A percentile compares a stretch with the other conserved stretches of the same genome.
Conservation (phyloP, 2,113 vertebrate genomes). For the Poecile atricapillus region DNA sequence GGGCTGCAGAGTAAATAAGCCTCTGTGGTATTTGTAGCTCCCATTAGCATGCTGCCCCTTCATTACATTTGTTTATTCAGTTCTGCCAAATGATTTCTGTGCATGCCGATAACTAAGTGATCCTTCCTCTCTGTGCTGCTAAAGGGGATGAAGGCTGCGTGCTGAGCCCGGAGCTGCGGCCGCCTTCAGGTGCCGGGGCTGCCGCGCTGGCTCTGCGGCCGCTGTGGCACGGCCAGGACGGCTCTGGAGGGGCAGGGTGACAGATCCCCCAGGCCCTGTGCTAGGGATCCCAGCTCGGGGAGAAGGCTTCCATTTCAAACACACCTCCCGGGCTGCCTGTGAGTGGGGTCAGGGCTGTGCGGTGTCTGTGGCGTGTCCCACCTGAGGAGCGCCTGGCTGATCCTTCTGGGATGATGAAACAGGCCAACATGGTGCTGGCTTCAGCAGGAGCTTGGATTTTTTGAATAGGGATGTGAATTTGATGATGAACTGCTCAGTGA, state of each 20-base stretch:
- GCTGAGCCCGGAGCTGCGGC: neutral
- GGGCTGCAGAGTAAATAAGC: neutral
- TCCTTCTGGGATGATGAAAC: neutral
- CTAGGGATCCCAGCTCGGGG: rapidly evolving
- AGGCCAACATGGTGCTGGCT: rapidly evolving
- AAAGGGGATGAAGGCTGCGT: neutral
- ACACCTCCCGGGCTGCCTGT: neutral
- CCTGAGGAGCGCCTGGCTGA: neutral
- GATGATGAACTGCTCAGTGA: neutral
- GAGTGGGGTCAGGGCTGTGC: rapidly evolving
- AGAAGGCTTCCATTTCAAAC: no score
- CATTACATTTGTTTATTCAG: neutral
- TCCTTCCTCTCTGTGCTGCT: neutral
- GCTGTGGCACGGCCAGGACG: rapidly evolving
- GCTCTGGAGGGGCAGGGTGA: neutral
- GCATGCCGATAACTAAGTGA: rapidly evolving
- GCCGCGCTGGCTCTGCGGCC: neutral
- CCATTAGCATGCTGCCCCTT: neutral
- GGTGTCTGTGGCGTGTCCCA: rapidly evolving
- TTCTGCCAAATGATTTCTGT: neutral
- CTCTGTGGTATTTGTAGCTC: neutral
- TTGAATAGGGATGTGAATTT: neutral
- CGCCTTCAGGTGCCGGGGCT: neutral
- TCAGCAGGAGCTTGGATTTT: neutral
- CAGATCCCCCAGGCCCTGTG: rapidly evolving